These are phyloP conservation scores for Phlogophora meticulosa DNA, from an alignment of 2,888 invertebrate species.

Conservation along the genomic window DNA sequence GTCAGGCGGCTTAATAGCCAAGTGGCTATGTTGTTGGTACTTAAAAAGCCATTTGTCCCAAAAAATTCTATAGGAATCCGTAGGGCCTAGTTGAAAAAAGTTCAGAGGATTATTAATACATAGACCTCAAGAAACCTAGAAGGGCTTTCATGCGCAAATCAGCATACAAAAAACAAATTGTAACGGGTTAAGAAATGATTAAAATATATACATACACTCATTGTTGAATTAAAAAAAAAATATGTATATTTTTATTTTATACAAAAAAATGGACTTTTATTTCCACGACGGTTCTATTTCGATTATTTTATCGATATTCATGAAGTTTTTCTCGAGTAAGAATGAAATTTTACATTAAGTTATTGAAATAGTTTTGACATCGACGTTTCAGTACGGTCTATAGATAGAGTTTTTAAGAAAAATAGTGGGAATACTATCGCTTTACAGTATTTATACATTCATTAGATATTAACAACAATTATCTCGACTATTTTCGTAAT, in stretches of 20 bases:
- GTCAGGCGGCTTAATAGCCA: no score
- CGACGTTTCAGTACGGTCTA: neutral
- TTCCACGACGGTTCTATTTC: no score
- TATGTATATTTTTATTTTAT: no score
- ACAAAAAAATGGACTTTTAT: no score
- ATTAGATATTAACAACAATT: slow-evolving; percentile 37
- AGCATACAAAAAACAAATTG: neutral
- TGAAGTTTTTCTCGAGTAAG: neutral
- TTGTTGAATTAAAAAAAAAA: no score
- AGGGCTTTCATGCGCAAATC: slow-evolving; percentile 12
- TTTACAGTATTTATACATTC: slow-evolving; percentile 43
- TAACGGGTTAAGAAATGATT: no score
- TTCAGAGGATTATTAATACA: no score
- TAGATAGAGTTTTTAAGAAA: slow-evolving; percentile 9
- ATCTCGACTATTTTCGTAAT: slow-evolving; percentile 27
- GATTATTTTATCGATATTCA: neutral
- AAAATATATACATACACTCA: no score
- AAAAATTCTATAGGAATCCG: no score
- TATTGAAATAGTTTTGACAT: slow-evolving; percentile 7
- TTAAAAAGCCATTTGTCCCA: neutral
- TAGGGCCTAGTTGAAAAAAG: no score
- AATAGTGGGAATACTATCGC: slow-evolving; percentile 30
- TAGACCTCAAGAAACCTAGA: neutral
- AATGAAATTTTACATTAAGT: neutral
- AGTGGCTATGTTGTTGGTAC: neutral